Conservation (phyloP, 2,113 vertebrate genomes). For the Acinonyx jubatus region DNA sequence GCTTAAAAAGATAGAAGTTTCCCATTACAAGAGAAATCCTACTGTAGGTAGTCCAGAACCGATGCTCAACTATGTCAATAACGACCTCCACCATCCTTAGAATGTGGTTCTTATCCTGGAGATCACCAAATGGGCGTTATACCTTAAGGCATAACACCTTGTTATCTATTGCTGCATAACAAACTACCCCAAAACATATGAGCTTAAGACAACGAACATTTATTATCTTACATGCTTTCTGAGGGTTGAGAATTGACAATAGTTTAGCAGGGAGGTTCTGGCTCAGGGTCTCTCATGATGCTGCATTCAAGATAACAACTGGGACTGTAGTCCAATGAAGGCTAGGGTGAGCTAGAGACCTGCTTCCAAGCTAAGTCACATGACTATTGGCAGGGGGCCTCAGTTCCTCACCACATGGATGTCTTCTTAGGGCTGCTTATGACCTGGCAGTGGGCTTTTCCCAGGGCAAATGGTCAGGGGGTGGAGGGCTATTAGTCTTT, state of each 20-base stretch:
- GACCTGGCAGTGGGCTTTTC: neutral
- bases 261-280: neutral
- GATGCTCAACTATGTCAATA: neutral
- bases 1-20: neutral
- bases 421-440: neutral
- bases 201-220: conserved; percentile 14
- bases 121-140: neutral
- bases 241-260: neutral
- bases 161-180: neutral
- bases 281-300: neutral
- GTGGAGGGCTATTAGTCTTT: neutral
- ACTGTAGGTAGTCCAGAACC: neutral
- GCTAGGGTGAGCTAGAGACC: neutral
- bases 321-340: neutral
- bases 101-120: neutral
- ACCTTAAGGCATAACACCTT: neutral
- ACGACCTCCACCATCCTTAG: neutral
- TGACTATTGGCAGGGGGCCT: neutral
- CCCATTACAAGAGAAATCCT: conserved; percentile 19
- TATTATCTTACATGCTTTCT: conserved; percentile 14
- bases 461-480: neutral
- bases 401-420: neutral
- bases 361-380: neutral
- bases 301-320: neutral
- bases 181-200: neutral